Conservation (phyloP, 2,113 vertebrate species). For the Tragelaphus scriptus region DNA sequence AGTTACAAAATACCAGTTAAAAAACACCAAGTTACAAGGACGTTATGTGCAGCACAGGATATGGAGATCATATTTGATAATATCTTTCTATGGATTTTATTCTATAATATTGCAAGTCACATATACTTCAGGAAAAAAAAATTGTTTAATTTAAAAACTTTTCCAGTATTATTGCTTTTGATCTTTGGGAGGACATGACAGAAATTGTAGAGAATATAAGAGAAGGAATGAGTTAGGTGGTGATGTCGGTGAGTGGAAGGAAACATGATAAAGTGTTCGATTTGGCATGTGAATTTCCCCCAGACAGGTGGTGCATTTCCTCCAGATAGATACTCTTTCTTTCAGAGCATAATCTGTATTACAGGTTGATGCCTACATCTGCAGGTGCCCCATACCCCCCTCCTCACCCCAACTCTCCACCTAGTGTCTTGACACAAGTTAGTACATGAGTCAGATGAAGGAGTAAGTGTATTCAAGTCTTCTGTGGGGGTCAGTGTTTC, state of each 20-base stretch:
- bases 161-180: neutral
- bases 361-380: neutral
- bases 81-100: neutral
- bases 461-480: neutral
- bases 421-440: neutral
- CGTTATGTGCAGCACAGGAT: neutral
- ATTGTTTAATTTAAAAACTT: neutral
- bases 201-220: neutral
- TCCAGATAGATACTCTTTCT: neutral
- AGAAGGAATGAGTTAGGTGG: neutral
- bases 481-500: neutral
- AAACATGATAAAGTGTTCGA: neutral
- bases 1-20: neutral
- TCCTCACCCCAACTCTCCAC: neutral
- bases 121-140: neutral
- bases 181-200: neutral
- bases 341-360: neutral
- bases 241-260: neutral
- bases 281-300: neutral
- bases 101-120: neutral
- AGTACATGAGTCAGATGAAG: neutral
- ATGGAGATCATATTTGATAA: neutral
- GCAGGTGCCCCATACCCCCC: neutral
- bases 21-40: neutral
- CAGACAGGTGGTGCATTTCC: neutral